Base-by-base conservation (phyloP, 2,888 invertebrate genomes). In the Noctuana brunneofusca region DNA sequence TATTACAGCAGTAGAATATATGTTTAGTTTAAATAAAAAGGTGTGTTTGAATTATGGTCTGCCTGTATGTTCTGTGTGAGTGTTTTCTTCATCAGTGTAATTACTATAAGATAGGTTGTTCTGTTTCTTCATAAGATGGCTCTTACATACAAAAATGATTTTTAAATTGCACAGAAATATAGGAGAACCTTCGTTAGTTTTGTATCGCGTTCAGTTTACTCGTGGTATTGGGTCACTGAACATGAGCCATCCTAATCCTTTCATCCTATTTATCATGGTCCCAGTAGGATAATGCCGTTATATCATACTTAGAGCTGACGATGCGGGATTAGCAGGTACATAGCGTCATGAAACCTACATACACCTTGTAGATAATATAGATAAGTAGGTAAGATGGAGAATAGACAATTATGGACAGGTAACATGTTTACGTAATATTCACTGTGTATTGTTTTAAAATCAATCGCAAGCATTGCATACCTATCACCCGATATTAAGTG, bases 291-390 rank as follows among this genome's bases (percentile, higher is more conserved):
- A 63, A 64, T 64, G 30, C 60, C 56, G 50, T 6, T 59, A 59
- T 65, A 59, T 65, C 63, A 62, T 66, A 62, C 62, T 62, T 55
- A 49, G 55, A 35, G 56, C 55, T 58, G 48, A 48, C 64, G 46
- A 60, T 14, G 22, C 50, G 30, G 32, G 55, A 64, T 50, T 55
- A 50, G 38, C 53, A 46, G 54, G 53, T 53, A 54, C 43, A 57
- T 46, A 20, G 22, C 16, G 27, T 50, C 56, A 41, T 49, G 20
- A 50, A 50, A 24, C 20, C 35, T 24, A 24, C 16, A 55, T 48
- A 16, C 20, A 20, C 12, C n/a, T 11, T 41, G 18, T 30, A 30
- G 5, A 41, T 41, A 41, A 4, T 16, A 1, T 9, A 27, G 8
- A n/a, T 50, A 14, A 8, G 16, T 16, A 16, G 16, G 3, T 16